Evolutionary conservation across 2,797 vertebrate genomes (phyloP).

Genomic region (Sebastiscus albofasciatus): DNA sequence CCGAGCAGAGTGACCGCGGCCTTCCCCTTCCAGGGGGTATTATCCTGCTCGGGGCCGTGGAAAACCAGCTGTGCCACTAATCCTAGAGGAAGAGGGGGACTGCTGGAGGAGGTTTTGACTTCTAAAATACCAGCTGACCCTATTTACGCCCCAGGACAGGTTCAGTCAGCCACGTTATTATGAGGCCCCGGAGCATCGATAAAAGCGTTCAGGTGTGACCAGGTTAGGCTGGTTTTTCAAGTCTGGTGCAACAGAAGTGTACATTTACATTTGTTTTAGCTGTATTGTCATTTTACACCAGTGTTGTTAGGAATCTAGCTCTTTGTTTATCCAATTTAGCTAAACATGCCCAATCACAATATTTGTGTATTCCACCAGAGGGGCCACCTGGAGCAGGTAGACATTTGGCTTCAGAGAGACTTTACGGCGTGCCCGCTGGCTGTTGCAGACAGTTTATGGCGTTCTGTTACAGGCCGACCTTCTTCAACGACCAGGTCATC

Average conservation of each 20-base stretch:
- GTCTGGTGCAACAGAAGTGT: background rate
- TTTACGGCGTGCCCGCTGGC: background rate
- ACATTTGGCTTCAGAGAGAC: slow-evolving; percentile 7
- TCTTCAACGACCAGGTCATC: background rate
- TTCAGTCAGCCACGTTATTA: slow-evolving; percentile 52
- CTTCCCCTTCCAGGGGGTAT: slow-evolving; percentile 20
- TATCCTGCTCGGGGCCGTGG: slow-evolving; percentile 45
- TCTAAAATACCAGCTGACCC: slow-evolving; percentile 47
- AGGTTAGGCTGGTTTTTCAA: slow-evolving; percentile 14
- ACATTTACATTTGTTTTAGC: slow-evolving; percentile 11
- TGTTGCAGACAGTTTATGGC: slow-evolving; percentile 4
- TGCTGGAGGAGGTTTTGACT: background rate
- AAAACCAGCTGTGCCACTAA: slow-evolving; percentile 76
- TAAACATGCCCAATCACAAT: slow-evolving; percentile 4
- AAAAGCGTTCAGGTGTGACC: slow-evolving; percentile 33
- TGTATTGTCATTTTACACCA: background rate
- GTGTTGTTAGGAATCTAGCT: background rate
- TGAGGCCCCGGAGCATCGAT: slow-evolving; percentile 34
- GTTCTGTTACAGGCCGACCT: background rate
- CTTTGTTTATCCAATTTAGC: background rate
- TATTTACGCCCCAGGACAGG: slow-evolving; percentile 33
- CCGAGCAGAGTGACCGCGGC: slow-evolving; percentile 33
- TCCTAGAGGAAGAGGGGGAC: background rate
- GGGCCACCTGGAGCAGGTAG: slow-evolving; percentile 1
- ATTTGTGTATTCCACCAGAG: background rate